Evolutionary conservation across 2,113 vertebrate species (phyloP).

Genomic region (Pomatostomus ruficeps): DNA sequence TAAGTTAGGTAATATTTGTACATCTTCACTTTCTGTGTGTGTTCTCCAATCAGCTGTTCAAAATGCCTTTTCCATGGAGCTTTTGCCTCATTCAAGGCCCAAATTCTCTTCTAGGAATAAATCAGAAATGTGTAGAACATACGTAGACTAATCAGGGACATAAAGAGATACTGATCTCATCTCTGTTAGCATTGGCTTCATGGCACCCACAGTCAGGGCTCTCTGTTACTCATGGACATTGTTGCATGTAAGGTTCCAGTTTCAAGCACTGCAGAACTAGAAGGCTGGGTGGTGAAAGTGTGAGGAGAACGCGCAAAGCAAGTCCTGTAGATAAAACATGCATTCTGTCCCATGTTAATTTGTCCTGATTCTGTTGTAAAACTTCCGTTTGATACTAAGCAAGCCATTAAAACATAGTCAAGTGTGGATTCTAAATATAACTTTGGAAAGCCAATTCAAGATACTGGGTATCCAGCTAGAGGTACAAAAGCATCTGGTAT

Average conservation of each 20-base stretch:
- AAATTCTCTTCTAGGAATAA: not conserved
- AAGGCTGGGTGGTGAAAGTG: not conserved
- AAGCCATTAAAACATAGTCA: not conserved
- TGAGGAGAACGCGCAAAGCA: not conserved
- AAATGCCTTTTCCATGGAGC: not conserved
- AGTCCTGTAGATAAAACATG: not conserved
- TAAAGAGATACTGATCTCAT: not conserved
- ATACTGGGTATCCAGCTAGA: not conserved
- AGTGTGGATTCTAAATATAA: not conserved
- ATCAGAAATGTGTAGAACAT: not conserved
- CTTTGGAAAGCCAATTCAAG: not conserved
- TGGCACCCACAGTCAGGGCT: rapidly evolving
- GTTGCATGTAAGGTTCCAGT: not conserved
- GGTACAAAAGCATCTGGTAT: not conserved
- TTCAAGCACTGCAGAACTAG: not conserved
- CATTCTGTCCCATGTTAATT: not conserved
- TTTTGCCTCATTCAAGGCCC: not conserved
- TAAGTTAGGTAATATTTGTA: not conserved
- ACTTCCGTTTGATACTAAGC: not conserved
- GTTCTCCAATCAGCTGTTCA: not conserved
- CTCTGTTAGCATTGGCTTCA: not conserved
- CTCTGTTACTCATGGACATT: not conserved
- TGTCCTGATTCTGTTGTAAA: not conserved
- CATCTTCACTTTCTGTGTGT: not conserved
- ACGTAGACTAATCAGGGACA: not conserved